Percentiles rank a stretch among this genome's conserved stretches.
phyloP scores from a whole-genome alignment of 2,113 vertebrate genomes.

The Grallaria varia region DNA sequence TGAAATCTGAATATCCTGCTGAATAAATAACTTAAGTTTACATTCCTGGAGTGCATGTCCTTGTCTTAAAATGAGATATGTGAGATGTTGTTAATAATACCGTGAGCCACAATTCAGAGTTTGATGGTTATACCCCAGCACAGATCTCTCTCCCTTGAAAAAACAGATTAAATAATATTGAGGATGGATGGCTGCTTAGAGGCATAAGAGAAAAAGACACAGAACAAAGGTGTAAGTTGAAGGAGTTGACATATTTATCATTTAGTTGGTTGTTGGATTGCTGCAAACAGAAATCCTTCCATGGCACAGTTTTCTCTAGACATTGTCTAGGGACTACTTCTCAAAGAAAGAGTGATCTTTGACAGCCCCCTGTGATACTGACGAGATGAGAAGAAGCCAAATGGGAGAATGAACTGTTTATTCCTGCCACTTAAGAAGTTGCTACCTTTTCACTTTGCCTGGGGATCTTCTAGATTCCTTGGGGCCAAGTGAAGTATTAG shows the following conservation, averaged over 20 bases:
- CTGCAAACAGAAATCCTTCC: background rate
- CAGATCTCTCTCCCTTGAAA: background rate
- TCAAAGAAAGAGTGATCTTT: background rate
- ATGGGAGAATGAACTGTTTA: background rate
- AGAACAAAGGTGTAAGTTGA: background rate
- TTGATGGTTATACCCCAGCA: background rate
- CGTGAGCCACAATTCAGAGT: background rate
- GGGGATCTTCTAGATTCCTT: background rate
- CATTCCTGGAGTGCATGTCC: rapidly evolving
- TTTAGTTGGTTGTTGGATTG: background rate
- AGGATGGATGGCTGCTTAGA: background rate
- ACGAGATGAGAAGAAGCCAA: background rate
- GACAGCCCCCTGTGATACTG: background rate
- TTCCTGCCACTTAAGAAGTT: background rate
- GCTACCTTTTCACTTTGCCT: background rate
- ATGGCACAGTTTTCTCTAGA: background rate
- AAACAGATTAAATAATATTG: background rate
- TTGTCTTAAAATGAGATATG: background rate
- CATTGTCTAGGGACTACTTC: background rate
- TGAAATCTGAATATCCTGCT: background rate
- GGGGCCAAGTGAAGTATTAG: background rate
- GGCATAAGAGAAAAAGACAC: background rate
- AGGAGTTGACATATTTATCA: background rate
- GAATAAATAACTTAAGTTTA: background rate
- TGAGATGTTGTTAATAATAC: background rate